Percentiles rank a stretch among this genome's conserved stretches.
Evolutionary conservation across 2,797 vertebrate species (phyloP).

Genomic region (Emydoidea blandingii): DNA sequence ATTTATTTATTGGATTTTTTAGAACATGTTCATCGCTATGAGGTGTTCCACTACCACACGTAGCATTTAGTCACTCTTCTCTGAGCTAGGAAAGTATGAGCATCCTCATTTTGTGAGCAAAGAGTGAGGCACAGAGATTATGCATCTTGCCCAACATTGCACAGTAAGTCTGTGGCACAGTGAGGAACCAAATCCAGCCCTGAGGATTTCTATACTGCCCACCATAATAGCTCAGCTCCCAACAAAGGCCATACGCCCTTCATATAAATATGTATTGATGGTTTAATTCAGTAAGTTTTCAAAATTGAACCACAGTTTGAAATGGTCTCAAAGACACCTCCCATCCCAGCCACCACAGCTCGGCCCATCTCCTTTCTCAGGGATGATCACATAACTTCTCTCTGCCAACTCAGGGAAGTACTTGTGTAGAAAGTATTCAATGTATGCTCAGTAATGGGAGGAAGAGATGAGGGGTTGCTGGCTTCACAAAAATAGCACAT

Average conservation of each 20-base stretch:
- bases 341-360: not conserved
- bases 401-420: not conserved
- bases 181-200: not conserved
- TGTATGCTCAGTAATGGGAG: not conserved
- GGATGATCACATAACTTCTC: not conserved
- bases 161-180: not conserved
- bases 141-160: not conserved
- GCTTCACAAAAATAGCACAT: not conserved
- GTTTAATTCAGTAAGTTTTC: not conserved
- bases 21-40: not conserved
- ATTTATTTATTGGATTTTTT: not conserved
- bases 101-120: accelerated
- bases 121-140: not conserved
- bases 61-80: accelerated
- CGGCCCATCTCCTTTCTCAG: not conserved
- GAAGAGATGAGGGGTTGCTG: not conserved
- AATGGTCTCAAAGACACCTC: not conserved
- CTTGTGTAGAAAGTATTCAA: not conserved
- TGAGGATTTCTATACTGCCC: not conserved
- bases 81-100: not conserved
- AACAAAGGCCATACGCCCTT: not conserved
- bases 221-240: not conserved
- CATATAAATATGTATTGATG: not conserved
- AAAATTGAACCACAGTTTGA: not conserved
- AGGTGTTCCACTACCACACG: not conserved